Percentiles rank a stretch among this genome's conserved stretches.
Conservation (phyloP, 2,888 invertebrate species). For the Pachycephus smyrnensis region DNA sequence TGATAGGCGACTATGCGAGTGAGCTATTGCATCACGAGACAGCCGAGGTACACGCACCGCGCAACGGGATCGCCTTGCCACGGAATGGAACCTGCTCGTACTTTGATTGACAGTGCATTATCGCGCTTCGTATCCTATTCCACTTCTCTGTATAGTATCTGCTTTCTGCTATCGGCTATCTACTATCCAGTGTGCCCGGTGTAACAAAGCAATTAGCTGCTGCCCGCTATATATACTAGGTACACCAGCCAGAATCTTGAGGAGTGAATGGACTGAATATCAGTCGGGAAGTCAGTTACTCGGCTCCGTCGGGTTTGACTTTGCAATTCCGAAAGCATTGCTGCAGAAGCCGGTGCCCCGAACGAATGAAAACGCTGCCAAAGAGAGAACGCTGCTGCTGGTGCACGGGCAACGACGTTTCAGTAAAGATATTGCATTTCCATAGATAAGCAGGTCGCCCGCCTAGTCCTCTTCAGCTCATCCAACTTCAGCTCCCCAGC, state of each 20-base stretch:
- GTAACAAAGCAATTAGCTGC: constrained; percentile 45
- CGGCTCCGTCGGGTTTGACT: too few relatives aligned
- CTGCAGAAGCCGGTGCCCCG: too few relatives aligned
- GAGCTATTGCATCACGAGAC: constrained; percentile 38
- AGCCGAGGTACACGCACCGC: constrained; percentile 13
- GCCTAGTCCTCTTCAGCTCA: not conserved
- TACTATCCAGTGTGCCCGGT: not conserved
- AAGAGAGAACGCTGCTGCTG: too few relatives aligned
- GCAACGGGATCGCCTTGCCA: constrained; percentile 32
- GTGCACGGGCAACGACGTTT: not conserved
- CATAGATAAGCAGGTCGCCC: constrained; percentile 28
- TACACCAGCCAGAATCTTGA: too few relatives aligned
- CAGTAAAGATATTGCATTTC: constrained; percentile 25
- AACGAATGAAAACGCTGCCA: too few relatives aligned
- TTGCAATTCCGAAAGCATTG: too few relatives aligned
- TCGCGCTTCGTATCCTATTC: constrained; percentile 27
- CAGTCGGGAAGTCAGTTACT: too few relatives aligned
- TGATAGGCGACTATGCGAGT: constrained; percentile 10
- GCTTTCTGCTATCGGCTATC: too few relatives aligned
- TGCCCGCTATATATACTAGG: too few relatives aligned
- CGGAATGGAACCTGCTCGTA: constrained; percentile 30
- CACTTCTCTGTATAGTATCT: not conserved
- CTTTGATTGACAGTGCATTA: constrained; percentile 45
- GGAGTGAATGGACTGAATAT: too few relatives aligned
- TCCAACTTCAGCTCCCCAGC: not conserved